phyloP scores from a whole-genome alignment of 2,113 vertebrate species.

The Corythoichthys haematopterus region DNA sequence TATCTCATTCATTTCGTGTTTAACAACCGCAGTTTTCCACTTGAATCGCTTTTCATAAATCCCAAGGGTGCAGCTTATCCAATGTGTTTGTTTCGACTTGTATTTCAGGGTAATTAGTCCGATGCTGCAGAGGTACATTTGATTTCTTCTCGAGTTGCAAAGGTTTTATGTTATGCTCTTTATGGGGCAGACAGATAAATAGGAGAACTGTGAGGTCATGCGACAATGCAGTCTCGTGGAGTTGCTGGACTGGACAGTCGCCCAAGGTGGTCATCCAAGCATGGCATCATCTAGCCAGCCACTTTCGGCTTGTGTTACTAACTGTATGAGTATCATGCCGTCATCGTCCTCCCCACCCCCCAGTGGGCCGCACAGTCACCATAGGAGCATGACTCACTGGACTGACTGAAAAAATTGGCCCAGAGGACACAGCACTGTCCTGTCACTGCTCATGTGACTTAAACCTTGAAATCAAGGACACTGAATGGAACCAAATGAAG shows the following conservation, averaged over 20 bases:
- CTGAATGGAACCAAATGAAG: conserved; percentile 21
- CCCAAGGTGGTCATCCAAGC: conserved; percentile 37
- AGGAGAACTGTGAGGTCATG: conserved; percentile 33
- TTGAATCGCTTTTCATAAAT: conserved; percentile 35
- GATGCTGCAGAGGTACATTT: conserved; percentile 26
- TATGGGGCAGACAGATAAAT: conserved; percentile 52
- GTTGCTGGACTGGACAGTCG: conserved; percentile 41
- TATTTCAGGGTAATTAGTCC: conserved; percentile 51
- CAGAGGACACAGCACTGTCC: conserved; percentile 27
- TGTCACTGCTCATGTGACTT: conserved; percentile 30
- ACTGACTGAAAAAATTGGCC: conserved; percentile 32
- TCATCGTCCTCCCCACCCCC: conserved; percentile 11
- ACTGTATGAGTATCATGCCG: conserved; percentile 30
- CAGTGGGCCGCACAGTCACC: conserved; percentile 20
- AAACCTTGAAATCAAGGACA: conserved; percentile 32
- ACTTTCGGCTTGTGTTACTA: conserved; percentile 33
- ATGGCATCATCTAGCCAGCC: conserved; percentile 27
- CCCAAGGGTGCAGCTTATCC: conserved; percentile 44
- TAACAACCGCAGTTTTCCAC: conserved; percentile 24
- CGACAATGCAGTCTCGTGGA: conserved; percentile 32
- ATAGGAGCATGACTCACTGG: conserved; percentile 49
- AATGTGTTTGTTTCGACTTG: conserved; percentile 40
- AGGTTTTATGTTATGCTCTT: conserved; percentile 44
- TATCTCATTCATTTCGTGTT: conserved; percentile 18
- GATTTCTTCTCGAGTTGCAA: conserved; percentile 33